Percentiles rank a stretch among this genome's conserved stretches.
Conservation (phyloP, 2,888 invertebrate species). For the Philereme transversata region DNA sequence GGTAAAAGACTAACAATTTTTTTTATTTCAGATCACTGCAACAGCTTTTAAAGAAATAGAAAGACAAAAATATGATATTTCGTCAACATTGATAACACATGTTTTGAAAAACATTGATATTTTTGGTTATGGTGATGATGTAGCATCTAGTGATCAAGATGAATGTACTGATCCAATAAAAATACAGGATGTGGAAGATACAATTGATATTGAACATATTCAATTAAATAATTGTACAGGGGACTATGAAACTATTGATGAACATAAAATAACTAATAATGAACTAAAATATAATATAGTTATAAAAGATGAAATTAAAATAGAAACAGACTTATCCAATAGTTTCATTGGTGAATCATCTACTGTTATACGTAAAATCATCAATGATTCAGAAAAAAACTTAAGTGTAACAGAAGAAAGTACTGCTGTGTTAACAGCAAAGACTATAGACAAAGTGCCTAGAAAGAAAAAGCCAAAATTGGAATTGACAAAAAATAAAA, state of each 20-base stretch:
- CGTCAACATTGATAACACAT: constrained; percentile 1
- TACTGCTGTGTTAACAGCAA: not conserved
- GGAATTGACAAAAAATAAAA: not conserved
- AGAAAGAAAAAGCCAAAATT: not conserved
- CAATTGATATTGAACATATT: not conserved
- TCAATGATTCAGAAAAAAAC: too few species aligned
- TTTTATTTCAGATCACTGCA: not conserved
- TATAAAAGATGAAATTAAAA: too few species aligned
- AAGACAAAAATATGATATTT: constrained; percentile 1
- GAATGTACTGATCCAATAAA: not conserved
- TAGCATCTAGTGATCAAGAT: not conserved
- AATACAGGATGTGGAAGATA: not conserved
- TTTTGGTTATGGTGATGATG: not conserved
- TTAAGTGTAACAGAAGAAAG: too few species aligned
- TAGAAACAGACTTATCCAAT: too few species aligned
- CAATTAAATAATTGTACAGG: not conserved
- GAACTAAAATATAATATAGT: too few species aligned
- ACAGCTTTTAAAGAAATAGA: not conserved
- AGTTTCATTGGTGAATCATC: too few species aligned
- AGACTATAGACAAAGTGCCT: not conserved
- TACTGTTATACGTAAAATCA: too few species aligned
- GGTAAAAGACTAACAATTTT: not conserved
- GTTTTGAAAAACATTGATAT: constrained; percentile 2
- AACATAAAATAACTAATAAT: not conserved
- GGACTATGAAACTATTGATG: not conserved